Base-by-base conservation (phyloP, 2,888 invertebrate genomes). In the Hypomecis punctinalis region DNA sequence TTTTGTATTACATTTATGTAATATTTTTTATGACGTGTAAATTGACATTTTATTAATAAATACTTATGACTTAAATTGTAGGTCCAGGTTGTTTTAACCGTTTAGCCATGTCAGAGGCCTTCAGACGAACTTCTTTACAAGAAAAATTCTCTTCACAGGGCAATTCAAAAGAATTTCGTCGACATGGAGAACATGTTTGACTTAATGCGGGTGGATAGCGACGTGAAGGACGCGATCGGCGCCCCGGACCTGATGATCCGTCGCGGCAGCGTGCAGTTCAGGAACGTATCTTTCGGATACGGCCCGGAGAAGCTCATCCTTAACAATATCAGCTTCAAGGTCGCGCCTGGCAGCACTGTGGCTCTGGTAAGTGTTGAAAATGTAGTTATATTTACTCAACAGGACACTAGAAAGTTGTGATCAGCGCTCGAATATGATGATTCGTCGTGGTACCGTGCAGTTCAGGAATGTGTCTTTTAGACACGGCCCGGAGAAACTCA, bases 101-200 rank as follows among this genome's bases (percentile, higher is more conserved):
- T n/a, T n/a, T n/a, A n/a, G n/a, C n/a, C n/a, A n/a, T n/a, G n/a
- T n/a, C n/a, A n/a, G n/a, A n/a, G n/a, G n/a, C n/a, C n/a, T n/a
- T n/a, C n/a, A n/a, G n/a, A n/a, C n/a, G n/a, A n/a, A n/a, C n/a
- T n/a, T n/a, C n/a, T n/a, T n/a, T n/a, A n/a, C 3, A 23, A 23
- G 23, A 23, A 23, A 23, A 47, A 9, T 6, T 36, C 33, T 4
- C 52, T 46, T 67, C 66, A 23, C 84, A 98, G 99, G 81, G 97
- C 98, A 61, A 99, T 99, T 66, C 99, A 99, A 84, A 98, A 97
- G 92, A 98, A 98, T 82, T 99, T 99, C 81, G 96, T 99, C 13
- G 99, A 99, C 82, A 99, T 99, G 99, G 99, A 99, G 89, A 99
- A 99, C 87, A 99, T 99, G 99, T 98, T 99, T 84, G 99, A 99